A percentile compares a stretch with the other conserved stretches of the same genome.
phyloP scores from a whole-genome alignment of 2,797 vertebrate genomes.

The Ispidina lecontei region DNA sequence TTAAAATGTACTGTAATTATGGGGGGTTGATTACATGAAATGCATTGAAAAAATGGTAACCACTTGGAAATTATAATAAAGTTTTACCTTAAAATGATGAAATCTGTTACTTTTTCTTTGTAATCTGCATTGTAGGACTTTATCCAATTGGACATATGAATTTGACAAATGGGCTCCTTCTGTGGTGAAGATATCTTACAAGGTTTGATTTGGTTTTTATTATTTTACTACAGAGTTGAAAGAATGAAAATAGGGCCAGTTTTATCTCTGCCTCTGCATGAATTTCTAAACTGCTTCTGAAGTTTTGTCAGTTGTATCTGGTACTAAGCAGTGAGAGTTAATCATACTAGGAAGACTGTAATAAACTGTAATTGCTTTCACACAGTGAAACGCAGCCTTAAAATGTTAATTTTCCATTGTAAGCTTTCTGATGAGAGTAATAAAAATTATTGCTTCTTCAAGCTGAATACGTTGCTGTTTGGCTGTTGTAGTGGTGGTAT shows the following conservation, averaged over 20 bases:
- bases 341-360: slow-evolving; percentile 49
- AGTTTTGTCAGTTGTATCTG: slow-evolving; percentile 51
- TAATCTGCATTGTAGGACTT: slow-evolving; percentile 78
- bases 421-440: slow-evolving; percentile 56
- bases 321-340: slow-evolving; percentile 56
- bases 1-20: background rate
- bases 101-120: background rate
- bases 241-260: background rate
- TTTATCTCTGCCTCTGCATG: slow-evolving; percentile 11
- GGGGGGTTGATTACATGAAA: background rate
- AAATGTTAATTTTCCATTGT: slow-evolving; percentile 64
- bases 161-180: slow-evolving; percentile 93
- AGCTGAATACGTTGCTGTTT: background rate
- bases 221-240: slow-evolving; percentile 25
- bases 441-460: slow-evolving; percentile 25
- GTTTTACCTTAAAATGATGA: background rate
- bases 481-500: background rate
- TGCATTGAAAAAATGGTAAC: background rate
- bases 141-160: slow-evolving; percentile 92
- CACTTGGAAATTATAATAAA: background rate
- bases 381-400: slow-evolving; percentile 65
- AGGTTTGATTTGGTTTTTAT: slow-evolving; percentile 76
- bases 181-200: slow-evolving; percentile 91
- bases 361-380: slow-evolving; percentile 69
- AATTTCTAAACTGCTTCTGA: slow-evolving; percentile 42